phyloP scores from a whole-genome alignment of 2,113 vertebrate species.

The Lepisosteus oculatus region DNA sequence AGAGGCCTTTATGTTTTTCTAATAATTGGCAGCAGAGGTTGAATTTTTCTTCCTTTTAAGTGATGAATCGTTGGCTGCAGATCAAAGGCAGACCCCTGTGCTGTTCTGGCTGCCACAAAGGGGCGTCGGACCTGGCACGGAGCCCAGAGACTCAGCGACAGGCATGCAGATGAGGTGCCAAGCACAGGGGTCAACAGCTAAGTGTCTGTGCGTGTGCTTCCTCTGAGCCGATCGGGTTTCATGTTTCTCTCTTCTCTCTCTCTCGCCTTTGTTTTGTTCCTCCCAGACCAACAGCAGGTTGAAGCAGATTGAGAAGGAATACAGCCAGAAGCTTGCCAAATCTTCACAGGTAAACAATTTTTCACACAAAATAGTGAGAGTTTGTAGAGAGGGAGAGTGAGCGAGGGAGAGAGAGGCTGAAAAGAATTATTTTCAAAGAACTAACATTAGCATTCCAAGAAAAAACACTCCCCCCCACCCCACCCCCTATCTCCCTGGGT shows the following conservation, averaged over 20 bases:
- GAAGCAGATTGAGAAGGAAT: slow-evolving; percentile 86
- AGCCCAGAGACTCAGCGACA: slow-evolving; percentile 67
- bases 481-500: background rate
- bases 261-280: slow-evolving; percentile 39
- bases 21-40: slow-evolving; percentile 76
- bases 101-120: slow-evolving; percentile 77
- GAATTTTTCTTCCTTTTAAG: slow-evolving; percentile 76
- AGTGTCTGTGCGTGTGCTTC: slow-evolving; percentile 62
- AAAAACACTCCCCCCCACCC: slow-evolving; percentile 11
- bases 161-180: slow-evolving; percentile 71
- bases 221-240: slow-evolving; percentile 60
- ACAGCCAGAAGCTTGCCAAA: slow-evolving; percentile 73
- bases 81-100: slow-evolving; percentile 77
- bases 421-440: slow-evolving; percentile 7
- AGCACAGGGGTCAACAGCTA: slow-evolving; percentile 66
- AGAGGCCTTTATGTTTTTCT: slow-evolving; percentile 68
- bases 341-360: slow-evolving; percentile 84
- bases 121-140: slow-evolving; percentile 69
- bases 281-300: slow-evolving; percentile 80
- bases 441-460: background rate
- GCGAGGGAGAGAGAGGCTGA: too few relatives aligned
- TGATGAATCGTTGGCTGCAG: slow-evolving; percentile 86
- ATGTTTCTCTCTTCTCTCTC: slow-evolving; percentile 47
- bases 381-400: background rate
- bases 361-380: background rate